Conservation (phyloP, 2,888 invertebrate species). For the Drosophila multiciliata region DNA sequence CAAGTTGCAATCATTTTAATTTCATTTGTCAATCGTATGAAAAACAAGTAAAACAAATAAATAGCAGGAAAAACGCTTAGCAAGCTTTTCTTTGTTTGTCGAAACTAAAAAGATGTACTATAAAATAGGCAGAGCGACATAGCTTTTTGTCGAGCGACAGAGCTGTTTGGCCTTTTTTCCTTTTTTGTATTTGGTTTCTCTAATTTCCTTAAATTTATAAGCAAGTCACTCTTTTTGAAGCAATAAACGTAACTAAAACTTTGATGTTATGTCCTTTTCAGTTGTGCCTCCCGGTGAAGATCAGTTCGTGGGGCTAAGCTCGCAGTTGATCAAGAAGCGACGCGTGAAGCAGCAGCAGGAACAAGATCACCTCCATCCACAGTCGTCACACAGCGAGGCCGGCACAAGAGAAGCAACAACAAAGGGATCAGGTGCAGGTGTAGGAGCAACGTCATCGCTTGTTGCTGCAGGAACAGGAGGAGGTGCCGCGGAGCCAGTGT, state of each 20-base stretch:
- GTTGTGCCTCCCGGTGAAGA: constrained; percentile 68
- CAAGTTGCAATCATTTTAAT: not conserved
- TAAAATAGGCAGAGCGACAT: constrained; percentile 13
- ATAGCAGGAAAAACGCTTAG: not conserved
- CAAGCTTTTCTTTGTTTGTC: constrained; percentile 19
- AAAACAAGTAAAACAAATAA: not conserved
- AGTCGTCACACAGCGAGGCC: constrained; percentile 18
- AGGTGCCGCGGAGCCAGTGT: constrained; percentile 1
- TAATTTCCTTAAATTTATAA: constrained; percentile 45
- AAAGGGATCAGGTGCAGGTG: constrained; percentile 16
- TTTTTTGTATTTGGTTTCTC: constrained; percentile 39
- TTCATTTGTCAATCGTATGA: not conserved
- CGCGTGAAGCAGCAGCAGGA: constrained; percentile 64
- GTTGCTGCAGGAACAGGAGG: not conserved
- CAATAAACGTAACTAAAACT: constrained; percentile 8
- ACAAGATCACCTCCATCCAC: constrained; percentile 16
- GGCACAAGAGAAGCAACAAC: constrained; percentile 22
- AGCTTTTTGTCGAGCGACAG: no score
- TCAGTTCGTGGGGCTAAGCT: constrained; percentile 67
- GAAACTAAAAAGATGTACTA: constrained; percentile 18
- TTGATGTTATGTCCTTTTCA: constrained; percentile 66
- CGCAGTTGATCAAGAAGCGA: constrained; percentile 80
- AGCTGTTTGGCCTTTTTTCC: constrained; percentile 23
- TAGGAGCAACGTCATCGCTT: constrained; percentile 11
- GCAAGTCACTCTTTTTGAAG: constrained; percentile 11